A percentile compares a stretch with the other conserved stretches of the same genome.
These are phyloP conservation scores for Phoenicopterus ruber DNA, from an alignment of 2,113 vertebrate species.

Conservation along the genomic window DNA sequence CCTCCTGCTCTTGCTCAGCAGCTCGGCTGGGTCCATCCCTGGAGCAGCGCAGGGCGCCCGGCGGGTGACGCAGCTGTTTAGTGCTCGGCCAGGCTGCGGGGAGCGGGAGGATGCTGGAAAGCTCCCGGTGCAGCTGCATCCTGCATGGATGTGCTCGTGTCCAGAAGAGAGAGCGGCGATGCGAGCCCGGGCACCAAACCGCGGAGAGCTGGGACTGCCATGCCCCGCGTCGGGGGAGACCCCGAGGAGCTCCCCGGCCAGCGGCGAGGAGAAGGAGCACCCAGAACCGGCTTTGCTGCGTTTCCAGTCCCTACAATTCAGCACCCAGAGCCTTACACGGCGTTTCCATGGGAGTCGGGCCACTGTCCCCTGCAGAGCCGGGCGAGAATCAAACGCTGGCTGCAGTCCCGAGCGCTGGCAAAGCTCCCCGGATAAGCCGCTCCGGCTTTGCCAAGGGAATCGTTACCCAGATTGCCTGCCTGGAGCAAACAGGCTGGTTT, in stretches of 20 bases:
- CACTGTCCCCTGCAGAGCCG: not conserved
- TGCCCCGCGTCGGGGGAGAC: accelerated
- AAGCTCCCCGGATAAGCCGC: accelerated
- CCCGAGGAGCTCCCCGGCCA: not conserved
- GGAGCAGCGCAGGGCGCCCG: not conserved
- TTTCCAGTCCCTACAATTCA: not conserved
- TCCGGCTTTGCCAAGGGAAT: not conserved
- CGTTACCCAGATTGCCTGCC: not conserved
- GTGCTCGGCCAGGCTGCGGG: not conserved
- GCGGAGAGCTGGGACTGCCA: accelerated
- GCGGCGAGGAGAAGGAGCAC: not conserved
- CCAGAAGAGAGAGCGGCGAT: not conserved
- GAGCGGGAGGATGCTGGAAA: not conserved
- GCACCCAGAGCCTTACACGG: not conserved
- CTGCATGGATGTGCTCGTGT: not conserved
- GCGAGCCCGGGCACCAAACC: not conserved
- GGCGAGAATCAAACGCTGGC: not conserved
- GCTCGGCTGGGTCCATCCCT: not conserved
- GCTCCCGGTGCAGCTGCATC: not conserved
- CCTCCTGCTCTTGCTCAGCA: not conserved
- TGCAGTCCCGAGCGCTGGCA: not conserved
- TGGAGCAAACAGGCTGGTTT: not conserved
- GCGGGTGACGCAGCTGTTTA: accelerated
- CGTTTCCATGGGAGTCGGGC: not conserved
- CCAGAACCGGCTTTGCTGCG: accelerated